Evolutionary conservation across 2,797 vertebrate genomes (phyloP).

Genomic region (Gymnoscopelus microlampas): DNA sequence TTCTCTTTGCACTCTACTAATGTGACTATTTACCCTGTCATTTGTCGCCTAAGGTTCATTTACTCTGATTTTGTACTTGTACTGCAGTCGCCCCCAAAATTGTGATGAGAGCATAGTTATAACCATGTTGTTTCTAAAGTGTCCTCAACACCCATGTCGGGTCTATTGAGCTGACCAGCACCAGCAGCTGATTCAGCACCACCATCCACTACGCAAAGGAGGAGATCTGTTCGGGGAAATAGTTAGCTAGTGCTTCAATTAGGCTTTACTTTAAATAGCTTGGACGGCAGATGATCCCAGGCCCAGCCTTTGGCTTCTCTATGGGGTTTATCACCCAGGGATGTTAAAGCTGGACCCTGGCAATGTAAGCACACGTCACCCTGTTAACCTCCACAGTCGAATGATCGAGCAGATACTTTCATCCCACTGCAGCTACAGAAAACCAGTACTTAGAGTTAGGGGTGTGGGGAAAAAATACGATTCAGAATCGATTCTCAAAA

Average conservation of each 20-base stretch:
- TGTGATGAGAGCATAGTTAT: too few species aligned
- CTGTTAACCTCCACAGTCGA: conserved; percentile 39
- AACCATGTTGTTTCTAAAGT: not conserved
- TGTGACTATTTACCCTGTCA: too few species aligned
- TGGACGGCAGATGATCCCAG: conserved; percentile 53
- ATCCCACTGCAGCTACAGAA: too few species aligned
- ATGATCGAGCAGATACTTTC: conserved; percentile 22
- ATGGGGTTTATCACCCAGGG: conserved; percentile 51
- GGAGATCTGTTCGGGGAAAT: conserved; percentile 56
- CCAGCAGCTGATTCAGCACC: conserved; percentile 8
- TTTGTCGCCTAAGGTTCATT: too few species aligned
- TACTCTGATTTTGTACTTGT: too few species aligned
- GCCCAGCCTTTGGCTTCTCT: conserved; percentile 54
- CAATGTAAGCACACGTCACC: conserved; percentile 52
- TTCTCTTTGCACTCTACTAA: too few species aligned
- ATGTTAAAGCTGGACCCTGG: conserved; percentile 69
- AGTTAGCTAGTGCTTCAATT: conserved; percentile 62
- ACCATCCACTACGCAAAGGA: conserved; percentile 21
- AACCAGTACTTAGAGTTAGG: too few species aligned
- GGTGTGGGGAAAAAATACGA: too few species aligned
- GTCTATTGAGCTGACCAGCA: conserved; percentile 24
- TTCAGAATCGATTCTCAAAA: too few species aligned
- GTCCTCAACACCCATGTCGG: conserved; percentile 28
- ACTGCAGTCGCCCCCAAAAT: too few species aligned
- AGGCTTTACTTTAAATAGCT: conserved; percentile 76